Conservation (phyloP, 2,113 vertebrate species). For the Corythornis cristatus region DNA sequence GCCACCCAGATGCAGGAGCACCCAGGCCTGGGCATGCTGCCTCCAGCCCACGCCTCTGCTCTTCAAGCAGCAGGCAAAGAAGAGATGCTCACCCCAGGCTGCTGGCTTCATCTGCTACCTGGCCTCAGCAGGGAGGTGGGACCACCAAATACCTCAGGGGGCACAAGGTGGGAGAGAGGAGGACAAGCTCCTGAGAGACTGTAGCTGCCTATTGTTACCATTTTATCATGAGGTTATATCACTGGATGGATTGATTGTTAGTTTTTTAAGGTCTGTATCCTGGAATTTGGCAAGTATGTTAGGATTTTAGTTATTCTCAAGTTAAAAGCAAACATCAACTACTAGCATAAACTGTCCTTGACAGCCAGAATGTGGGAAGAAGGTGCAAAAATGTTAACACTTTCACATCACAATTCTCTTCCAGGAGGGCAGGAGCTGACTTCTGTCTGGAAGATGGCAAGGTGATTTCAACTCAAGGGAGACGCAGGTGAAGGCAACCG, state of each 20-base stretch:
- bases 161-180: no score
- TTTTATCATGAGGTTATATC: background rate
- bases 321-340: background rate
- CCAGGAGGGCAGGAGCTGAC: background rate
- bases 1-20: background rate
- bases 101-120: background rate
- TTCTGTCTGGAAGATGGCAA: background rate
- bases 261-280: background rate
- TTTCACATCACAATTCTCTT: accelerated
- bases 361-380: background rate
- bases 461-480: background rate
- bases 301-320: background rate
- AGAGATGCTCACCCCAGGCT: accelerated
- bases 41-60: background rate
- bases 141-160: background rate
- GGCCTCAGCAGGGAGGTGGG: background rate
- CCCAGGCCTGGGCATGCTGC: accelerated
- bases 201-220: accelerated
- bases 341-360: background rate
- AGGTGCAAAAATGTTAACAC: accelerated
- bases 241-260: no score
- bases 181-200: background rate
- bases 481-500: accelerated
- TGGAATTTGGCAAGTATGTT: background rate
- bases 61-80: accelerated